These are phyloP conservation scores for Taphrorychus bicolor DNA, from an alignment of 2,888 invertebrate genomes.

Conservation along the genomic window DNA sequence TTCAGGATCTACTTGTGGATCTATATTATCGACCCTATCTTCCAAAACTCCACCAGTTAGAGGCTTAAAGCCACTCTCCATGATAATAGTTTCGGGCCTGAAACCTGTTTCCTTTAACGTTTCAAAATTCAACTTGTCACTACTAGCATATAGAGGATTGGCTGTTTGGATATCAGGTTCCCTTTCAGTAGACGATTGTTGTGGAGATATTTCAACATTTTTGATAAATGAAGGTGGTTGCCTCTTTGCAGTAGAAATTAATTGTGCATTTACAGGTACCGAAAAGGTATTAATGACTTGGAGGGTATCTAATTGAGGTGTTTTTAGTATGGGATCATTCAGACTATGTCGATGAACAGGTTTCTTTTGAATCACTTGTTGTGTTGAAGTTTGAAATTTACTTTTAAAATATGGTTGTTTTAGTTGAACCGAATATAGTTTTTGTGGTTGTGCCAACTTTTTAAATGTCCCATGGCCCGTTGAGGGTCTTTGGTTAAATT, in stretches of 20 bases:
- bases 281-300: too few relatives aligned
- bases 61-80: conserved; percentile 85
- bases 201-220: conserved; percentile 54
- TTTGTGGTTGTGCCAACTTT: neutral
- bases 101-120: conserved; percentile 79
- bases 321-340: neutral
- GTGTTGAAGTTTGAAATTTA: neutral
- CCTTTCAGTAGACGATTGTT: conserved; percentile 55
- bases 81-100: conserved; percentile 79
- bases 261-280: neutral
- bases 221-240: conserved; percentile 24
- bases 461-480: neutral
- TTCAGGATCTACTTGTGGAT: conserved; percentile 59
- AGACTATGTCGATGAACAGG: neutral
- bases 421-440: neutral
- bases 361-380: neutral
- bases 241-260: neutral
- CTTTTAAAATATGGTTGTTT: conserved; percentile 6
- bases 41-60: conserved; percentile 68
- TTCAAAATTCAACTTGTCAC: conserved; percentile 35
- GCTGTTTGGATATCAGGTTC: conserved; percentile 48
- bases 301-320: too few relatives aligned
- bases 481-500: too few relatives aligned
- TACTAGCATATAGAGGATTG: neutral
- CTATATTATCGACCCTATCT: conserved; percentile 60